These are phyloP conservation scores for Hoplodrina blanda DNA, from an alignment of 2,888 invertebrate species.

Conservation along the genomic window DNA sequence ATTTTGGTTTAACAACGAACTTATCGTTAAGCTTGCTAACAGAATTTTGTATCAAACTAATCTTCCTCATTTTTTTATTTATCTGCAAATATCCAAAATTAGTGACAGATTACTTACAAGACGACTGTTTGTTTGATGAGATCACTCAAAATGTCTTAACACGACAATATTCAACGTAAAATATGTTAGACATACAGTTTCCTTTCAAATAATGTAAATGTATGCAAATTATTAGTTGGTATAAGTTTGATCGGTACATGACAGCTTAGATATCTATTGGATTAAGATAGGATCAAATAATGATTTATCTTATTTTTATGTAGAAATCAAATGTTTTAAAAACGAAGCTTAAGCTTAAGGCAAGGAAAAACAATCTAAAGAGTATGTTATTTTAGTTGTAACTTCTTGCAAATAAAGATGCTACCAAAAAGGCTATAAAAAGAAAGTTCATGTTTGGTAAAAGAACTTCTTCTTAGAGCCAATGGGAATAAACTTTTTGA, in stretches of 20 bases:
- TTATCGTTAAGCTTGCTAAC: too few species aligned
- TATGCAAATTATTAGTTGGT: slow-evolving; percentile 16
- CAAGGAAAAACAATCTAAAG: too few species aligned
- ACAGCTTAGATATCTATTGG: background rate
- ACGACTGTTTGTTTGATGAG: slow-evolving; percentile 8
- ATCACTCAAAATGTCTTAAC: slow-evolving; percentile 27
- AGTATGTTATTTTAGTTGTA: too few species aligned
- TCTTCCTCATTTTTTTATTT: background rate
- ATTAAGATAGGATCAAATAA: background rate
- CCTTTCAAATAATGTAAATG: slow-evolving; percentile 17
- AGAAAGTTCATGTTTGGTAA: too few species aligned
- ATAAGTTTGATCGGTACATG: slow-evolving; percentile 1
- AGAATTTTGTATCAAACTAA: too few species aligned
- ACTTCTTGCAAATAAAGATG: too few species aligned
- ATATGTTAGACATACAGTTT: slow-evolving; percentile 15
- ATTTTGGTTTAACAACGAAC: too few species aligned
- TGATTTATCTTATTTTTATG: background rate
- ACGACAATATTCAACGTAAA: slow-evolving; percentile 3
- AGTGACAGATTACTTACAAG: slow-evolving; percentile 29
- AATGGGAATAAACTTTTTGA: too few species aligned
- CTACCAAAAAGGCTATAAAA: too few species aligned
- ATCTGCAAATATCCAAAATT: slow-evolving; percentile 6
- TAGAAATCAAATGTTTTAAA: background rate
- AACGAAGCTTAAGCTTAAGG: background rate
- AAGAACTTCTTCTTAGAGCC: too few species aligned